Percentiles rank a stretch among this genome's conserved stretches.
These are phyloP conservation scores for Sarcophaga rosellei DNA, from an alignment of 2,888 invertebrate genomes.

Conservation along the genomic window DNA sequence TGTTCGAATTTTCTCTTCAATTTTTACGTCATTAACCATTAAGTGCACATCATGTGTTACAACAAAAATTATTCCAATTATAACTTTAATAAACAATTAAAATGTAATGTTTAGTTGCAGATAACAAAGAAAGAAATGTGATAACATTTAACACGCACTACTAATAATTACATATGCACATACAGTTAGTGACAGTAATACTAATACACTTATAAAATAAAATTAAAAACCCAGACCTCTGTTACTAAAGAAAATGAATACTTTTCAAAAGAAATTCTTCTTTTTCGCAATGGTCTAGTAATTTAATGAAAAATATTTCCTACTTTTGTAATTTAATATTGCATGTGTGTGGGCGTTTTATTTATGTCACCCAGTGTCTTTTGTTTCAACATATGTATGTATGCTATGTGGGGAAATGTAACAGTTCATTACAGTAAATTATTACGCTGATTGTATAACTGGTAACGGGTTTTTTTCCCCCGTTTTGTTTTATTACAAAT, in stretches of 20 bases:
- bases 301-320: constrained; percentile 24
- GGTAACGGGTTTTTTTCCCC: background rate
- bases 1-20: too few species aligned
- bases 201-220: background rate
- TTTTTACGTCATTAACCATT: too few species aligned
- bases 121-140: background rate
- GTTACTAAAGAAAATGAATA: too few species aligned
- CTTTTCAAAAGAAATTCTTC: constrained; percentile 24
- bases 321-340: constrained; percentile 19
- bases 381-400: constrained; percentile 12
- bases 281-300: constrained; percentile 35
- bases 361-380: constrained; percentile 53
- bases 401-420: constrained; percentile 35
- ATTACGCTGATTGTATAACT: constrained; percentile 43
- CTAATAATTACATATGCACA: background rate
- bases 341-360: background rate
- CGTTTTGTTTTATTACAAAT: background rate
- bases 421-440: constrained; percentile 36
- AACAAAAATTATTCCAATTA: background rate
- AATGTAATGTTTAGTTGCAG: background rate
- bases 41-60: background rate
- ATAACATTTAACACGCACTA: constrained; percentile 26
- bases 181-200: constrained; percentile 22
- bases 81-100: constrained; percentile 36
- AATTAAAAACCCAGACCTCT: background rate